Evolutionary conservation across 2,113 vertebrate species (phyloP), one percentile per base, ranked within the genome.

Genomic region (Dasyprocta punctata): DNA sequence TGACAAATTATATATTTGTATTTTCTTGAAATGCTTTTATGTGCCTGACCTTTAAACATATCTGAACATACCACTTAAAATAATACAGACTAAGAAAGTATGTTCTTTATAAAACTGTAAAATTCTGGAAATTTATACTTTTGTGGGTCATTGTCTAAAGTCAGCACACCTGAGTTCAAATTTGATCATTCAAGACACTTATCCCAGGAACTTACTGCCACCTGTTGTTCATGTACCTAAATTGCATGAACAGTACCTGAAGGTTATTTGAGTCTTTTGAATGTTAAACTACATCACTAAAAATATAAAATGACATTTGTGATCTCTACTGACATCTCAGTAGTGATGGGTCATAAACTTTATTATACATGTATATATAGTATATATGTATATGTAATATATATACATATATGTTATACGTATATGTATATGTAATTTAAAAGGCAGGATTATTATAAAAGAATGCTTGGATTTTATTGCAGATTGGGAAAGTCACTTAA

Each of bases 181-280:
- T 49, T 5, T 77, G 33, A 88, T 61, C 71, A 87, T 80, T 83
- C 44, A 92, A 95, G 90, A 38, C 38, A 49, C 47, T 90, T 81
- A 93, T 22, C 10, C 63, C 71, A 90, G 44, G n/a, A 3, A 71
- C 3, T 85, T 85, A 90, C 58, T 96, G 87, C 73, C 80, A 97
- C 80, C 95, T 97, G 38, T 84, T 83, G 92, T 87, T 87, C 33
- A 38, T 75, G 61, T 94, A 88, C 85, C 75, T 81, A 47, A 94
- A 97, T 96, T 97, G 94, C 81, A 90, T 88, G 88, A 96, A 96
- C 96, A 96, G 75, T 81, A 9, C 85, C 33, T 30, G 8, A 75
- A 85, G 58, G 54, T 11, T 94, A 49, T 86, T 86, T 92, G 82
- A 90, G 24, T 89, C 54, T 96, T 67, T 71, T 73, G 61, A 87